phyloP scores from a whole-genome alignment of 1,140 invertebrate genomes.

The Cheumatopsyche charites region DNA sequence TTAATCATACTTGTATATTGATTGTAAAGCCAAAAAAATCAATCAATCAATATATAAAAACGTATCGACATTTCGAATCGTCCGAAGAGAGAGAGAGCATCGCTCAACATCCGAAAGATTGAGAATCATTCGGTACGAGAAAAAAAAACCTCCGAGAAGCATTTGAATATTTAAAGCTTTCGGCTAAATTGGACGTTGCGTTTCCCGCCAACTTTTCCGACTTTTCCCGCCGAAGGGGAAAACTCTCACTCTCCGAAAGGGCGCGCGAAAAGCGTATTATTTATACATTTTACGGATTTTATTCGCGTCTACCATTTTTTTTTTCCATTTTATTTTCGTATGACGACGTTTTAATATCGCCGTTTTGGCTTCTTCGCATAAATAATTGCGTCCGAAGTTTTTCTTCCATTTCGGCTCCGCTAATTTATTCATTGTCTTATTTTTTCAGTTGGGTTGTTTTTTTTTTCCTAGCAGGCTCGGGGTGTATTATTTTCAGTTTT shows the following conservation, averaged over 20 bases:
- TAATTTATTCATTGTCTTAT: conserved; percentile 18
- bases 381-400: conserved; percentile 24
- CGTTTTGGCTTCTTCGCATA: conserved; percentile 19
- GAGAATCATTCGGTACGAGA: neutral
- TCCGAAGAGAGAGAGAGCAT: conserved; percentile 1
- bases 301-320: neutral
- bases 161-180: conserved; percentile 48
- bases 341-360: conserved; percentile 23
- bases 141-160: conserved; percentile 5
- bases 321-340: neutral
- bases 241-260: neutral
- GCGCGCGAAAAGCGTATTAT: conserved; percentile 16
- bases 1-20: too few relatives aligned
- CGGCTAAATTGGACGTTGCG: conserved; percentile 43
- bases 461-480: neutral
- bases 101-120: too few relatives aligned
- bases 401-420: neutral
- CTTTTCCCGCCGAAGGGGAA: neutral
- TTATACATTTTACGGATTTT: conserved; percentile 19
- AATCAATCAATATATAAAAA: too few relatives aligned
- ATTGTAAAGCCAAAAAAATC: too few relatives aligned
- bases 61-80: neutral
- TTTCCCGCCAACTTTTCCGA: conserved; percentile 38
- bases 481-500: neutral
- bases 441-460: neutral